Conservation (phyloP, 2,888 invertebrate species). For the Biston stratarius region DNA sequence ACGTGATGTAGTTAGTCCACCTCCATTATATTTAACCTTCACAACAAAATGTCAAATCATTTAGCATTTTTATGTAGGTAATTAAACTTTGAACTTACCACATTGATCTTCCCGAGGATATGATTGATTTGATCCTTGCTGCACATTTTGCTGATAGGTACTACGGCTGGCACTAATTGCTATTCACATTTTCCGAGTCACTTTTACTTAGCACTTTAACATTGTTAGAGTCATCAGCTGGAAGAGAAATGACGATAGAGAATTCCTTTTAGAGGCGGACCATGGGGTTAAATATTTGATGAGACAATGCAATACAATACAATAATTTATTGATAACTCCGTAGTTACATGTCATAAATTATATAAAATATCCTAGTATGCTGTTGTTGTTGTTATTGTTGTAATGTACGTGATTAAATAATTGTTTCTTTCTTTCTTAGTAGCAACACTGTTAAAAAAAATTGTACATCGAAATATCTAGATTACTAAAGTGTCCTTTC, state of each 20-base stretch:
- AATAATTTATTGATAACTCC: no score
- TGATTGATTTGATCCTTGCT: conserved; percentile 90
- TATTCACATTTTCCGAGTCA: conserved; percentile 67
- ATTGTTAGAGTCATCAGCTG: conserved; percentile 29
- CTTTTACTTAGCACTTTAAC: conserved; percentile 50
- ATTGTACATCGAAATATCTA: no score
- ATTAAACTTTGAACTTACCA: conserved; percentile 83
- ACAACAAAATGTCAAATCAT: conserved; percentile 17
- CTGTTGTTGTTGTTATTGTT: no score
- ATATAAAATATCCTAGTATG: no score
- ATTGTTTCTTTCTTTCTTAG: no score
- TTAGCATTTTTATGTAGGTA: conserved; percentile 3
- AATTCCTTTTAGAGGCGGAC: conserved; percentile 37
- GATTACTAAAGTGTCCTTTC: no score
- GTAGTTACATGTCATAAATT: no score
- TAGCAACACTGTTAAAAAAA: no score
- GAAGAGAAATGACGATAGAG: conserved; percentile 7
- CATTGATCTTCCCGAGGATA: conserved; percentile 91
- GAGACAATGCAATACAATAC: no score
- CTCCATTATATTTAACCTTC: background rate
- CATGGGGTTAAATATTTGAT: background rate
- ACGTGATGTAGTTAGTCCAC: background rate
- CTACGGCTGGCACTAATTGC: conserved; percentile 42
- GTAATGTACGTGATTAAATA: no score
- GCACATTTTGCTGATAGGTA: conserved; percentile 81